A percentile compares a stretch with the other conserved stretches of the same genome.
Conservation (phyloP, 2,113 vertebrate species). For the Misgurnus mizolepis region DNA sequence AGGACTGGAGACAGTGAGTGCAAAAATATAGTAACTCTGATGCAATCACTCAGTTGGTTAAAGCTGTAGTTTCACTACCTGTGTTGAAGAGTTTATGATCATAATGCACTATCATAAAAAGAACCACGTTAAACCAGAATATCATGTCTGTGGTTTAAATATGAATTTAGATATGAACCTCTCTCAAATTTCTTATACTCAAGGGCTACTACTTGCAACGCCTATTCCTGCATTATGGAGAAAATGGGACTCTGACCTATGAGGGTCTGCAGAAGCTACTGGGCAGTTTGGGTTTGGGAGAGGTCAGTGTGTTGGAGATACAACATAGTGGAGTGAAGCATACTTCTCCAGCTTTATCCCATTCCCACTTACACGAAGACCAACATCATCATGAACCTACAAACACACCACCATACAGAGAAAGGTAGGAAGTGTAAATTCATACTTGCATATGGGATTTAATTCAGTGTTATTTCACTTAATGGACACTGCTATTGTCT, state of each 20-base stretch:
- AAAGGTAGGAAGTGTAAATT: conserved; percentile 37
- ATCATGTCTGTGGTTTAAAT: not conserved
- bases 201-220: conserved; percentile 79
- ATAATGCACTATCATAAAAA: not conserved
- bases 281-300: conserved; percentile 80
- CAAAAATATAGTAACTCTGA: not conserved
- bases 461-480: no score
- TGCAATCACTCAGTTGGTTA: conserved; percentile 20
- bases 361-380: conserved; percentile 58
- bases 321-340: conserved; percentile 68
- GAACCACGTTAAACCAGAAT: not conserved
- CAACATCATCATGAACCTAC: conserved; percentile 20
- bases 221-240: conserved; percentile 79
- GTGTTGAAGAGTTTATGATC: conserved; percentile 1
- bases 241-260: conserved; percentile 75
- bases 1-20: no score
- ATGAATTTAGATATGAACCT: not conserved
- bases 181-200: conserved; percentile 35
- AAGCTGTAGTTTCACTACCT: conserved; percentile 1
- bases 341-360: conserved; percentile 63
- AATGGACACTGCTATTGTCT: no score
- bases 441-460: not conserved
- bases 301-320: conserved; percentile 75
- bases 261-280: conserved; percentile 77
- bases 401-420: not conserved